These are phyloP conservation scores for Cantharis rustica DNA, from an alignment of 2,888 invertebrate species.

Conservation along the genomic window DNA sequence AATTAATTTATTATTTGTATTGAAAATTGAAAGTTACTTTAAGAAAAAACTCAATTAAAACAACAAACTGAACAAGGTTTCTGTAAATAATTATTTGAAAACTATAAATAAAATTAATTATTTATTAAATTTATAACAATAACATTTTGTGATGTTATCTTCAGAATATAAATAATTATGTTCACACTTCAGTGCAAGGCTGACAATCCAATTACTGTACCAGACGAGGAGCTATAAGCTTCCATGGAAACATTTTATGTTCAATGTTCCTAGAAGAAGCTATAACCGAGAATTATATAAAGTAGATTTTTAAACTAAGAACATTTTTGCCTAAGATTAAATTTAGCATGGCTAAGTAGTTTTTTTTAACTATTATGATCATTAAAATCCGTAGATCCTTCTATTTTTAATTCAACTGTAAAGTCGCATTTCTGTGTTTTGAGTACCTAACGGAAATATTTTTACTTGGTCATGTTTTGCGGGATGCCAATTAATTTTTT, in stretches of 20 bases:
- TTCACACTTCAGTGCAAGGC: neutral
- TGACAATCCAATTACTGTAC: neutral
- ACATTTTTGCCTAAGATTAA: neutral
- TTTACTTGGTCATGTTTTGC: neutral
- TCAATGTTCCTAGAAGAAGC: neutral
- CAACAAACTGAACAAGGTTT: neutral
- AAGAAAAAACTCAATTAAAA: neutral
- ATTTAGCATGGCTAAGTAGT: neutral
- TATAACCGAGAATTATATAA: neutral
- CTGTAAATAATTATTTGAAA: neutral
- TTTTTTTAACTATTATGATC: neutral
- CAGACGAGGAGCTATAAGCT: neutral
- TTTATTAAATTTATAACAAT: neutral
- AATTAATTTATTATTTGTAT: neutral
- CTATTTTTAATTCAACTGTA: neutral
- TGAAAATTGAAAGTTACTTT: neutral
- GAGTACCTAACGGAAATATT: neutral
- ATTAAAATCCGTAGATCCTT: neutral
- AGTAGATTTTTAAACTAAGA: neutral
- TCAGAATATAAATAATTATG: neutral
- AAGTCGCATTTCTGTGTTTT: neutral
- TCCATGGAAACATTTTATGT: neutral
- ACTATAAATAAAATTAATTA: neutral
- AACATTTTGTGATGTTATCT: neutral
- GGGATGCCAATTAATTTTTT: neutral